Evolutionary conservation across 2,888 invertebrate genomes (phyloP), one percentile per base, ranked within the genome.

Genomic region (Macaria notata): DNA sequence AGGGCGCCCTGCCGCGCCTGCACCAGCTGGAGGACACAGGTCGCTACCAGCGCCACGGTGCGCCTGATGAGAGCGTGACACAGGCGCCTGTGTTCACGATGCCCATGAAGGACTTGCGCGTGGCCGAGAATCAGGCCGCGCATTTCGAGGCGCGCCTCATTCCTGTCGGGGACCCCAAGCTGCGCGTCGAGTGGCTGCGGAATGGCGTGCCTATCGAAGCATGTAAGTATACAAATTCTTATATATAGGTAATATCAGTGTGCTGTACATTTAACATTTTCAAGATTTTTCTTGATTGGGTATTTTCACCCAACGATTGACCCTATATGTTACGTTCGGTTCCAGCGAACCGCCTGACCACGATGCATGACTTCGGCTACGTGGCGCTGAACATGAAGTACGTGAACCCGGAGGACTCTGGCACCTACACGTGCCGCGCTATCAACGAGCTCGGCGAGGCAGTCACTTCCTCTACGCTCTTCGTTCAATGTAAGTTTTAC

Each of bases 331-430:
- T 2, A 19, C 19, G 19, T 19, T n/a, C n/a, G n/a, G n/a, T 83
- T 83, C 56, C 66, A 95, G 95, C 97, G n/a, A 97, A 97, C 79
- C 96, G 97, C 60, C 93, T 96, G 36, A 96, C 97, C 45, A 98
- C 98, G 7, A 97, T 98, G 95, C 98, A 99, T 79, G 99, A 99
- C 83, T 99, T 99, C 81, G 99, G 99, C 49, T 99, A 98, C 81
- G 99, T 99, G 31, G 98, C 98, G 42, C 92, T 98, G 19, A 98
- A 98, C 73, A 96, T 98, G 96, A 97, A 97, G 80, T 97, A 97
- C 73, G 97, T 97, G 0, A 97, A 97, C 78, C 98, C 98, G 30
- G 98, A 98, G 85, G 99, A 99, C 88, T 97, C 98, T 2, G 99
- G 99, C 46, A 97, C 98, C 42, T 99, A 99, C 84, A 98, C 98